Evolutionary conservation across 1,140 invertebrate genomes (phyloP), one percentile per base, ranked within the genome.

Genomic region (Nixonia krombeini): DNA sequence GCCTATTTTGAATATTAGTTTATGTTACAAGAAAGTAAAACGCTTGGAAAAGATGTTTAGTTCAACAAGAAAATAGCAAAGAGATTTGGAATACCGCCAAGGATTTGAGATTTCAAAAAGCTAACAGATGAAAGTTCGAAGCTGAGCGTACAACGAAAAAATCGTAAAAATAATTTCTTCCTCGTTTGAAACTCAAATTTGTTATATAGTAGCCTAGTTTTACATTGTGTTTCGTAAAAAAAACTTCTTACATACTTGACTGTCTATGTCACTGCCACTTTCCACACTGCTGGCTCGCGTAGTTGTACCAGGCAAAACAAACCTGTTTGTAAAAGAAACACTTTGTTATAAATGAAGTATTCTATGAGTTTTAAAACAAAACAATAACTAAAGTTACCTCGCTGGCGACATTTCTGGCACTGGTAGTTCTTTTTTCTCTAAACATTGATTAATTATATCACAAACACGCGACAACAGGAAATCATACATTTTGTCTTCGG

Each of bases 401-500:
- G 63, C 63, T 40, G 89, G 89, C 52, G 87, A 89, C 47, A 84
- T 79, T 38, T 84, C 78, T 10, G 86, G 79, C 13, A 91, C 87
- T 8, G 90, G 90, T 17, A 91, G 68, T 26, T 87, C 86, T 74
- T 87, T 89, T 71, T 89, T 90, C 45, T 88, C 88, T 33, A 90
- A 78, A 72, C 90, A 91, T 13, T 89, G 78, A 61, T 88, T 89
- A 58, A 91, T 89, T 28, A 91, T 88, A 9, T 87, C 87, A 52
- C 88, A 90, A 1, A 90, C 87, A 67, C 87, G 85, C 13, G 87
- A 87, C 40, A 92, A 67, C 0, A 90, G 72, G 13, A 86, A 84
- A 74, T 92, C 90, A 65, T 89, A 91, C 4, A 85, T 79, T 42
- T 89, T 88, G 64, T 91, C 89, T 68, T 90, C 88, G 1, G 91